Base-by-base conservation (phyloP, 2,113 vertebrate species). In the Silurus asotus region DNA sequence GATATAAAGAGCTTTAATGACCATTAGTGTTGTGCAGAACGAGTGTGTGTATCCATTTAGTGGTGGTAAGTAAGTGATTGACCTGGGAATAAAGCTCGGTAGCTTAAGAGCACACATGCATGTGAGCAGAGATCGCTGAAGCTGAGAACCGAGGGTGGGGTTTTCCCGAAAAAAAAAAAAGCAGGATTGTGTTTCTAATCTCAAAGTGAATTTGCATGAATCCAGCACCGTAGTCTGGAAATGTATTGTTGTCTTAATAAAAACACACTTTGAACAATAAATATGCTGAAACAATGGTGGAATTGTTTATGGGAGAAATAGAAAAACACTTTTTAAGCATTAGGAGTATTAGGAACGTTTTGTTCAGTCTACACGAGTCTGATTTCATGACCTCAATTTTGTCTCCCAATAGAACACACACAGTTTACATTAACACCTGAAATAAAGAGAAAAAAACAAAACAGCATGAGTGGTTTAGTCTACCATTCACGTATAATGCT, bases 1-100 rank as follows among this genome's bases (percentile, higher is more conserved):
- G 37, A 79, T 86, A 55, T 70, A 55, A 25, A 13, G 75, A 84
- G 59, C 75, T 84, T 87, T 81, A 88, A 55, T 74, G 81, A 81
- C 76, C 84, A 84, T 88, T 77, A 89, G 25, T 70, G 64, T 48
- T 80, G 69, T 56, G 51, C 75, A 86, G 9, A 25, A 49, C 11
- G 37, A 86, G 74, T 56, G 62, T 48, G 37, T 20, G 2, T 45
- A 25, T 72, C 65, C 65, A 83, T 83, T 70, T 72, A 83, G 5
- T 28, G 15, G 64, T 56, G 49, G 14, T 15, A 56, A 56, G n/a
- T 28, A 61, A 56, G 51, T 72, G 62, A 82, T 69, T 82, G 62
- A 82, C 61, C 62, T 17, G 23, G 8, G 62, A 64, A 11, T 65
- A 65, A 51, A 64, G 45, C 61, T 49, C 45, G n/a, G 17, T 51